Evolutionary conservation across 1,140 invertebrate genomes (phyloP), one percentile per base, ranked within the genome.

Genomic region (Drosophila arizonae): DNA sequence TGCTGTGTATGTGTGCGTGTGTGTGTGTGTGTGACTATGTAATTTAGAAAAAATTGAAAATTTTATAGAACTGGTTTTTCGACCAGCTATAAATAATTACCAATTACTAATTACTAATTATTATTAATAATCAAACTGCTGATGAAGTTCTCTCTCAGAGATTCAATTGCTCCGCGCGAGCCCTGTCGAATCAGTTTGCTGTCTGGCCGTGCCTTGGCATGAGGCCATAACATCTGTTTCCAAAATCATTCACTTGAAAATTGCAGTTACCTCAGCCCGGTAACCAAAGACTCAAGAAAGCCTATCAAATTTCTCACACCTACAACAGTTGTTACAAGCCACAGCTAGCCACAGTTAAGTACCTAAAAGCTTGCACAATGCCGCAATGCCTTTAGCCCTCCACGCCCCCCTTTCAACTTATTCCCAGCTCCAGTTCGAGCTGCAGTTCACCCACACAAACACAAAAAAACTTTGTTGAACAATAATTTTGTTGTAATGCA

Each of bases 401-500:
- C 9, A 6, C 28, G 6, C 2, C 30, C 54, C 17, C 10, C 33
- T 11, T 9, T n/a, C 17, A n/a, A 8, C 33, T 21, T 33, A 1
- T 39, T 21, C 15, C 8, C 17, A 46, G 50, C 41, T 41, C 4
- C 17, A 61, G 65, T 61, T 69, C 36, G 36, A 26, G 36, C 36
- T 69, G 57, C 57, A 68, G 36, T 60, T 60, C 52, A 26, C 52
- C 15, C 43, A 36, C 41, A 55, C 21, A 48, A 0, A 39, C 15
- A 55, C 15, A 24, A 9, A 43, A 26, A n/a, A 61, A 55, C 15
- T 24, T 24, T 24, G 51, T 30, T 55, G 30, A 76, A 76, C 71
- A 72, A 76, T 78, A 81, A 81, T 87, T 86, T 85, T 74, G 78
- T 76, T 86, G 81, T 85, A 85, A 85, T 85, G 85, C 78, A 86